Evolutionary conservation across 1,140 invertebrate genomes (phyloP), one percentile per base, ranked within the genome.

Genomic region (Drosophila suzukii): DNA sequence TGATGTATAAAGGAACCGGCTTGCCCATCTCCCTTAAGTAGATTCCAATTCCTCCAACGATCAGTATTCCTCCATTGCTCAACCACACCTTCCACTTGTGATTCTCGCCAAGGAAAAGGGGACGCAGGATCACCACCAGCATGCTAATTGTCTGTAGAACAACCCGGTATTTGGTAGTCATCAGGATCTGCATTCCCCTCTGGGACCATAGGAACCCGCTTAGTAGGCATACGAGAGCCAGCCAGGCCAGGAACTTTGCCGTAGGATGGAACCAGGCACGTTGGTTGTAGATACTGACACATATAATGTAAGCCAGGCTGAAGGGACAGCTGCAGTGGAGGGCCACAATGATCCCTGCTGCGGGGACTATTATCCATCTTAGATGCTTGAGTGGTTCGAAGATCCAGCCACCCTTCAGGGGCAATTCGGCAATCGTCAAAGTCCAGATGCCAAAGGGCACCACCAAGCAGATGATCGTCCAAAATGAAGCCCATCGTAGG

Each of bases 191-290:
- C 94, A 24, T 95, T 95, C 15, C 96, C 76, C n/a, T 96, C 80
- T 17, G 96, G 96, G 93, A 97, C 97, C 30, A 27, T 4, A 68
- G 15, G 34, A 70, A 44, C 93, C 93, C 43, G 11, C 57, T 8
- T 27, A 96, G 56, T 6, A 67, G n/a, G 0, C 32, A 8, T 4
- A 78, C 61, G 2, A 91, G 41, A 0, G 43, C 8, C 6, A 76
- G 10, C 86, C 90, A 86, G 0, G 63, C 15, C 36, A 58, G 30
- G 6, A 88, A 77, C n/a, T 73, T 74, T 0, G 54, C 0, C 0
- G 70, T 67, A 6, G 73, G 59, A 8, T 36, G 27, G 3, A 30
- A 20, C 15, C 81, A 78, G 6, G 56, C 60, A 0, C 15, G 24
- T 27, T 63, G 61, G 41, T 88, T 79, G 27, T 82, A 74, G 3